phyloP scores from a whole-genome alignment of 2,797 vertebrate species.

The Gallirallus australis region DNA sequence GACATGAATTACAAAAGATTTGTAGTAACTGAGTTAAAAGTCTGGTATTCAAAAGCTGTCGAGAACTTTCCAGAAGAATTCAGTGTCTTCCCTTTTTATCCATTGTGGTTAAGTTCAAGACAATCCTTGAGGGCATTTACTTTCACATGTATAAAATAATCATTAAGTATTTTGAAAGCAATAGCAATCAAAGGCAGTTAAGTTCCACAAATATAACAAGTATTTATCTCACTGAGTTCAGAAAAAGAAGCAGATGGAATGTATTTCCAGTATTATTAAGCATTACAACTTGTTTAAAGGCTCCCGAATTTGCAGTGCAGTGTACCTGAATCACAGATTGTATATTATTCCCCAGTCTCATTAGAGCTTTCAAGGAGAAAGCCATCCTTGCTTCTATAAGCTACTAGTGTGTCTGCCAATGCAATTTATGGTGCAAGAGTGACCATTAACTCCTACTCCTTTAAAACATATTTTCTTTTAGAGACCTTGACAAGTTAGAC shows the following conservation, averaged over 20 bases:
- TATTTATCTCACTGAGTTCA: conserved; percentile 55
- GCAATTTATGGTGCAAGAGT: conserved; percentile 76
- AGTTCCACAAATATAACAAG: conserved; percentile 58
- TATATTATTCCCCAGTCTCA: conserved; percentile 78
- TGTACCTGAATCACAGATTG: conserved; percentile 72
- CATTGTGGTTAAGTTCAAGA: neutral
- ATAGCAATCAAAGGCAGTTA: conserved; percentile 60
- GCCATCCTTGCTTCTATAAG: conserved; percentile 72
- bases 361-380: conserved; percentile 81
- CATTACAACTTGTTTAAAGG: conserved; percentile 63
- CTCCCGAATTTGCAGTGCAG: conserved; percentile 57
- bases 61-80: conserved; percentile 59
- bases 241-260: conserved; percentile 61
- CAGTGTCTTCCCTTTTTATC: conserved; percentile 39
- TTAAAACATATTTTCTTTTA: conserved; percentile 77
- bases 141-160: conserved; percentile 54
- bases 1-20: neutral
- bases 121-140: conserved; percentile 38
- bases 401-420: conserved; percentile 71
- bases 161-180: conserved; percentile 45
- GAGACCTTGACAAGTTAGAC: conserved; percentile 76
- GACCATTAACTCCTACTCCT: conserved; percentile 76
- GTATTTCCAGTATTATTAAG: conserved; percentile 63
- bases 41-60: conserved; percentile 42
- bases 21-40: conserved; percentile 37